A percentile compares a stretch with the other conserved stretches of the same genome.
Evolutionary conservation across 2,797 vertebrate genomes (phyloP).

Genomic region (Myripristis murdjan): DNA sequence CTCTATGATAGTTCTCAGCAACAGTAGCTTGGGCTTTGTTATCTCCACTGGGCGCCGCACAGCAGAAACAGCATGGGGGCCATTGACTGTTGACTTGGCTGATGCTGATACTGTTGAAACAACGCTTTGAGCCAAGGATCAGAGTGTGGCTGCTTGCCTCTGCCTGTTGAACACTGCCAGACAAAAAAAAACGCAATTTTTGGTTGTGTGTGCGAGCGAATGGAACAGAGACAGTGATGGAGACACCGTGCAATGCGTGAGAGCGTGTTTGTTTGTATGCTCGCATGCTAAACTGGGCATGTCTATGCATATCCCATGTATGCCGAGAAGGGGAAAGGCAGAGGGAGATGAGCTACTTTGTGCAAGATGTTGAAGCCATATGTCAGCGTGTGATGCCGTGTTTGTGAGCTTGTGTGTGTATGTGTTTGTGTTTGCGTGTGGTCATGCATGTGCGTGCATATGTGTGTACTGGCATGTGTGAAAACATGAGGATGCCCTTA

Average conservation of each 20-base stretch:
- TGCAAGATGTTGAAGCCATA: no score
- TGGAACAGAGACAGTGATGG: no score
- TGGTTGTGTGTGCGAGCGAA: conserved; percentile 21
- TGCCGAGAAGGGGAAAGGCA: no score
- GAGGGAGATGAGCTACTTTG: no score
- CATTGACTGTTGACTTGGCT: conserved; percentile 65
- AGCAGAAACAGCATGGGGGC: conserved; percentile 52
- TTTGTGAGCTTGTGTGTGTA: neutral
- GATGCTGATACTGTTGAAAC: conserved; percentile 71
- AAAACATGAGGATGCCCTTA: neutral
- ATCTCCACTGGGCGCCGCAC: conserved; percentile 46
- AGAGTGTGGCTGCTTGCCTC: conserved; percentile 59
- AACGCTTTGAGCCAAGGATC: conserved; percentile 69
- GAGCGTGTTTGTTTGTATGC: no score
- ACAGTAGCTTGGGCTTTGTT: conserved; percentile 52
- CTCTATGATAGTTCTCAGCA: conserved; percentile 26
- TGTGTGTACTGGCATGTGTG: neutral
- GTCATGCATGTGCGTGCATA: neutral
- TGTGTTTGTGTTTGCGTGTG: neutral
- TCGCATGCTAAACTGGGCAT: no score
- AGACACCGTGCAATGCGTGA: no score
- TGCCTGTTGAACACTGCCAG: conserved; percentile 51
- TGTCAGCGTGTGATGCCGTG: no score
- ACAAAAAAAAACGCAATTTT: conserved; percentile 58
- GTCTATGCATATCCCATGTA: no score